These are phyloP conservation scores for Notamacropus eugenii DNA, from an alignment of 2,797 vertebrate genomes.

Conservation along the genomic window DNA sequence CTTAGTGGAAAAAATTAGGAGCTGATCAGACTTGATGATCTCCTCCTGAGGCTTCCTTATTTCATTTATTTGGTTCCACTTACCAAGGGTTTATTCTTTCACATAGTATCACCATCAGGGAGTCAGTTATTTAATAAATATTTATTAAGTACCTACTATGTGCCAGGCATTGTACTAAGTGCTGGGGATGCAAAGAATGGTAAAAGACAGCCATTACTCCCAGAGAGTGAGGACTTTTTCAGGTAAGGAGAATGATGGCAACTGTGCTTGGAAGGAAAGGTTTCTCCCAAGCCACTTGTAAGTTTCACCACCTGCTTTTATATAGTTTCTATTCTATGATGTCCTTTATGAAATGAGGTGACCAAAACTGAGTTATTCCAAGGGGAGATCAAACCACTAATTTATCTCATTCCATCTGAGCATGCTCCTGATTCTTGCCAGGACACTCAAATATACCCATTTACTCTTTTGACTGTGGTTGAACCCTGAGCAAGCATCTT, in stretches of 20 bases:
- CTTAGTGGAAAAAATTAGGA: not conserved
- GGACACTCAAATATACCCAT: not conserved
- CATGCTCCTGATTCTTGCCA: not conserved
- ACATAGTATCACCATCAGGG: not conserved
- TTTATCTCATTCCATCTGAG: too few species aligned
- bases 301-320: slow-evolving; percentile 23
- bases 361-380: not conserved
- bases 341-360: slow-evolving; percentile 27
- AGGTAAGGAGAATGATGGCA: not conserved
- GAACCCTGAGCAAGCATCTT: not conserved
- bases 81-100: not conserved
- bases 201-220: slow-evolving; percentile 19
- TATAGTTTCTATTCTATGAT: slow-evolving; percentile 24
- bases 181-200: slow-evolving; percentile 15
- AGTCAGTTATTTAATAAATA: not conserved
- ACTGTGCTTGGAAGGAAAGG: not conserved
- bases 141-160: not conserved
- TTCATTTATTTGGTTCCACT: not conserved
- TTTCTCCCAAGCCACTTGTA: not conserved
- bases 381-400: not conserved
- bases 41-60: not conserved
- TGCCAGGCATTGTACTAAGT: not conserved
- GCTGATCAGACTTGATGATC: not conserved
- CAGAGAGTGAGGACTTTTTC: not conserved
- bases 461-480: not conserved